phyloP scores from a whole-genome alignment of 2,888 invertebrate species.

The Acronicta leporina region DNA sequence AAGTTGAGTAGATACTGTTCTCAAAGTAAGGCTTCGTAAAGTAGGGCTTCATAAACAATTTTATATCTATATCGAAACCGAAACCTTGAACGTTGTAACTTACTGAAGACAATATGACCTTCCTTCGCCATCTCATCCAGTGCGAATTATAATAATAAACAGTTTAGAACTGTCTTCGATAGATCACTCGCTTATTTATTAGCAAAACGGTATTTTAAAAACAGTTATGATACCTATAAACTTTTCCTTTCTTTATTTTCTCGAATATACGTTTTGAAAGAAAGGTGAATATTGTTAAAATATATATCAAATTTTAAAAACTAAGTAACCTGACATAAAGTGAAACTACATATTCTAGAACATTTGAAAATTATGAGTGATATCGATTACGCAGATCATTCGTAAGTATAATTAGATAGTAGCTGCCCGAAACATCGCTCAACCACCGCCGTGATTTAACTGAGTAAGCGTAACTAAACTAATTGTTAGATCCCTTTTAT shows the following conservation, averaged over 20 bases:
- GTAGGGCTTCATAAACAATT: constrained; percentile 26
- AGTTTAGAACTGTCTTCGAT: too few relatives aligned
- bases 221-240: too few relatives aligned
- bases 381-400: neutral
- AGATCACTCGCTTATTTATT: too few relatives aligned
- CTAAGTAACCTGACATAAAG: too few relatives aligned
- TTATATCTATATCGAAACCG: constrained; percentile 15
- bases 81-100: neutral
- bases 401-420: constrained; percentile 11
- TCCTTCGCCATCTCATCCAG: neutral
- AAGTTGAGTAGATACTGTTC: constrained; percentile 7
- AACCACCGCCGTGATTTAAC: constrained; percentile 14
- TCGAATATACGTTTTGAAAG: too few relatives aligned
- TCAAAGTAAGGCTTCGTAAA: constrained; percentile 14
- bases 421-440: constrained; percentile 27
- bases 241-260: too few relatives aligned
- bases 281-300: too few relatives aligned
- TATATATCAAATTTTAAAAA: too few relatives aligned
- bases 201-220: too few relatives aligned
- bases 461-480: constrained; percentile 37
- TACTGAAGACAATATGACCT: constrained; percentile 10
- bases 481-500: constrained; percentile 48
- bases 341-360: too few relatives aligned
- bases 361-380: too few relatives aligned
- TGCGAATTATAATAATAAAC: too few relatives aligned